Conservation (phyloP, 2,113 vertebrate genomes). For the Rousettus leschenaultii region DNA sequence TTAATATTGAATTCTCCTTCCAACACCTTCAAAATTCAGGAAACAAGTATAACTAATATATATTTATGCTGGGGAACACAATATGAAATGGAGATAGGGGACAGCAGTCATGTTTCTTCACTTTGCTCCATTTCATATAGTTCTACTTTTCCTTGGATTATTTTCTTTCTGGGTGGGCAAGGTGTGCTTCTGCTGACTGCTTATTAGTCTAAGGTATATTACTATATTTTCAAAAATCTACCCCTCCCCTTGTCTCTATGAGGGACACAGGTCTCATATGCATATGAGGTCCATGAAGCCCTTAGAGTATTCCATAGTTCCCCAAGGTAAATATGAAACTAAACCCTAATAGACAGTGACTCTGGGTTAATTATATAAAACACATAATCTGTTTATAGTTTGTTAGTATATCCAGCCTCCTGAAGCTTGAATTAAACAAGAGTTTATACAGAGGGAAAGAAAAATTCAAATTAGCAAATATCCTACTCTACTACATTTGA, state of each 20-base stretch:
- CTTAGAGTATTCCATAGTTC: background rate
- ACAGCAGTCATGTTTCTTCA: background rate
- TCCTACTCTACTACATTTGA: background rate
- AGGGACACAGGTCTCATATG: background rate
- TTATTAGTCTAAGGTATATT: background rate
- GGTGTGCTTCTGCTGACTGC: background rate
- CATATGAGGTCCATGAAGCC: background rate
- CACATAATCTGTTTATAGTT: constrained; percentile 36
- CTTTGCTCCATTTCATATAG: background rate
- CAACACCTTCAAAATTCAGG: background rate
- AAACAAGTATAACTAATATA: background rate
- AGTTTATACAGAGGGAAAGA: background rate
- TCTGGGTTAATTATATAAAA: constrained; percentile 36
- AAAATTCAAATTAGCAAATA: background rate
- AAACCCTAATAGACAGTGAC: constrained; percentile 17
- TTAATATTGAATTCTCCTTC: background rate
- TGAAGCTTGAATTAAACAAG: background rate
- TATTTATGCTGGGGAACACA: background rate
- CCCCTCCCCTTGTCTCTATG: accelerated
- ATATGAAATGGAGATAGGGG: background rate
- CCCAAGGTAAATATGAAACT: background rate
- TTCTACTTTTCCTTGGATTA: background rate
- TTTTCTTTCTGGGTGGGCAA: background rate
- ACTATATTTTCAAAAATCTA: background rate
- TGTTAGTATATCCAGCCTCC: background rate